These are phyloP conservation scores for Gopherus evgoodei DNA, from an alignment of 2,113 vertebrate genomes.

Conservation along the genomic window DNA sequence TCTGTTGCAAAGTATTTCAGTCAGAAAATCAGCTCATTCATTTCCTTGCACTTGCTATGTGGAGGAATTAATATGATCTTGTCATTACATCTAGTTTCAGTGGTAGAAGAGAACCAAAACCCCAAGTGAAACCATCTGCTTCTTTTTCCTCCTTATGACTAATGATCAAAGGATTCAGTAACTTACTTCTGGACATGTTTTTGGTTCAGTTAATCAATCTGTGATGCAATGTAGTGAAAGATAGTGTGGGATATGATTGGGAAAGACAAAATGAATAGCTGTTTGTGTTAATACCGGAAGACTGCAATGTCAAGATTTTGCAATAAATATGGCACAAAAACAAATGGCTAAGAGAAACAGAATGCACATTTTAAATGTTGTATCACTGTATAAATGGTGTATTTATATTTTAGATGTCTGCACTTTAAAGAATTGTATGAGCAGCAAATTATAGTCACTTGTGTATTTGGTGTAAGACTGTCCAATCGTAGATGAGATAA, in stretches of 20 bases:
- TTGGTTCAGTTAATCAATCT: conserved; percentile 43
- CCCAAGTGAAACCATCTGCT: conserved; percentile 40
- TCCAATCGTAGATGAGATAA: conserved; percentile 56
- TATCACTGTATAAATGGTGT: conserved; percentile 34
- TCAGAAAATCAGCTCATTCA: background rate
- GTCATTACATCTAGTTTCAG: conserved; percentile 5
- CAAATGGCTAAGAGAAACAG: conserved; percentile 27
- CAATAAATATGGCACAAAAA: background rate
- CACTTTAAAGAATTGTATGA: conserved; percentile 41
- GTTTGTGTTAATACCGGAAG: background rate
- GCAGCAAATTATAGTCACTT: conserved; percentile 5
- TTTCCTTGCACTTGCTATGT: background rate
- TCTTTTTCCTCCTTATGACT: conserved; percentile 38
- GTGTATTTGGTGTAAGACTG: conserved; percentile 25
- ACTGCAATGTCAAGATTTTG: background rate
- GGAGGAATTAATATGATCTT: background rate
- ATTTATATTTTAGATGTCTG: conserved; percentile 25
- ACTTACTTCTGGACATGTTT: conserved; percentile 6
- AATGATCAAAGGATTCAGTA: conserved; percentile 44
- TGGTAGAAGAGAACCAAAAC: conserved; percentile 7
- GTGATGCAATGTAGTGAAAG: background rate
- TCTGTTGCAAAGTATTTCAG: background rate
- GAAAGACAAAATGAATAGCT: background rate
- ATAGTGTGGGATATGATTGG: background rate
- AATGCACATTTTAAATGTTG: conserved; percentile 36